These are phyloP conservation scores for Cricetomys ansorgei DNA, from an alignment of 2,113 vertebrate species.

Conservation along the genomic window DNA sequence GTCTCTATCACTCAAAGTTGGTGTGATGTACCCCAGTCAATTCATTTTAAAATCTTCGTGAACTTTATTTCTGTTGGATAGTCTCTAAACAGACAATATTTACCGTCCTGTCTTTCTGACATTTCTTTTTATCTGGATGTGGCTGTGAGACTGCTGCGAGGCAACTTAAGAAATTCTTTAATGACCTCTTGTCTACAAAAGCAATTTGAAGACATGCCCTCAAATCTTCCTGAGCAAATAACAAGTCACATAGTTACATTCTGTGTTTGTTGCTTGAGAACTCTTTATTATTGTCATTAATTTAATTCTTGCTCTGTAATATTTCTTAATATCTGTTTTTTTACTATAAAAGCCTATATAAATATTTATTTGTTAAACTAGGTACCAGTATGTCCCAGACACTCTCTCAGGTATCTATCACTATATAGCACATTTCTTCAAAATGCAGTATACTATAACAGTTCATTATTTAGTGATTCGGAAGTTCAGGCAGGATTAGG, in stretches of 20 bases:
- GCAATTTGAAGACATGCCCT: neutral
- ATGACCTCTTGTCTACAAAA: neutral
- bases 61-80: neutral
- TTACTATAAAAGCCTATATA: neutral
- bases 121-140: neutral
- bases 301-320: neutral
- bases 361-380: neutral
- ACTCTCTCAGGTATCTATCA: neutral
- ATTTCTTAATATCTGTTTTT: neutral
- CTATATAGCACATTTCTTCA: neutral
- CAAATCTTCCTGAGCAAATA: neutral
- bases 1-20: neutral
- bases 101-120: neutral
- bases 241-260: neutral
- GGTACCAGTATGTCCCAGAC: neutral
- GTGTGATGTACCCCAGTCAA: neutral
- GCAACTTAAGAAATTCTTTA: neutral
- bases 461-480: neutral
- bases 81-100: neutral
- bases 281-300: neutral
- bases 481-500: neutral
- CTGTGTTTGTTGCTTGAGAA: neutral
- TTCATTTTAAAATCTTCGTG: neutral
- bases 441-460: neutral
- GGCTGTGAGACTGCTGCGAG: neutral